Evolutionary conservation across 2,888 invertebrate genomes (phyloP), one percentile per base, ranked within the genome.

Genomic region (Drosophila niveifrons): DNA sequence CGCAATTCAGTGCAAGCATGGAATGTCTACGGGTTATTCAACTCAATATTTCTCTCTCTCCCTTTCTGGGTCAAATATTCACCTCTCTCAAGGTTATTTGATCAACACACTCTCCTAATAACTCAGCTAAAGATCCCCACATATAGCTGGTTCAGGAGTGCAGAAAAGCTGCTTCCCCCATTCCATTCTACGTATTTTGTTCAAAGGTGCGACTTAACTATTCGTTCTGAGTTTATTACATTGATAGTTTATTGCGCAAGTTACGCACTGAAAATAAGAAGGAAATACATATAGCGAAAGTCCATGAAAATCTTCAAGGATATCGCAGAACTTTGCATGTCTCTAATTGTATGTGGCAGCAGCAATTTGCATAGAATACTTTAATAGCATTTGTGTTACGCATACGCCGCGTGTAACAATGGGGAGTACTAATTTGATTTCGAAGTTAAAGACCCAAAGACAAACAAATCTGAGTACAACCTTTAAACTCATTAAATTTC

Each of bases 401-500:
- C 39, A 55, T 31, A 36, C 52, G 39, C 29, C 68, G 11, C 23
- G 18, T 31, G 43, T 44, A 18, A 41, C 29, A 36, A 41, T 11
- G 34, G n/a, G 11, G 36, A 23, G 23, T 53, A n/a, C 2, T 50
- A 61, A 68, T 67, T 58, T 51, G n/a, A 53, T 64, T 61, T 29
- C 31, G 23, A 50, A 52, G 3, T 34, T 13, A 29, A 41, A 28
- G n/a, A 23, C n/a, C 29, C 28, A 10, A 2, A 46, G 34, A n/a
- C 28, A 34, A 59, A 48, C n/a, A 31, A 52, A 39, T 13, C 8
- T 31, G 41, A 41, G 9, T n/a, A 34, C 36, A 66, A 68, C 28
- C 31, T 73, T 41, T 41, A 67, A 76, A 67, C 56, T 69, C 43
- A 59, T 51, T 34, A 15, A 44, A 44, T 50, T 41, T 23, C 9